phyloP scores from a whole-genome alignment of 2,797 vertebrate genomes.

The Characodon lateralis region DNA sequence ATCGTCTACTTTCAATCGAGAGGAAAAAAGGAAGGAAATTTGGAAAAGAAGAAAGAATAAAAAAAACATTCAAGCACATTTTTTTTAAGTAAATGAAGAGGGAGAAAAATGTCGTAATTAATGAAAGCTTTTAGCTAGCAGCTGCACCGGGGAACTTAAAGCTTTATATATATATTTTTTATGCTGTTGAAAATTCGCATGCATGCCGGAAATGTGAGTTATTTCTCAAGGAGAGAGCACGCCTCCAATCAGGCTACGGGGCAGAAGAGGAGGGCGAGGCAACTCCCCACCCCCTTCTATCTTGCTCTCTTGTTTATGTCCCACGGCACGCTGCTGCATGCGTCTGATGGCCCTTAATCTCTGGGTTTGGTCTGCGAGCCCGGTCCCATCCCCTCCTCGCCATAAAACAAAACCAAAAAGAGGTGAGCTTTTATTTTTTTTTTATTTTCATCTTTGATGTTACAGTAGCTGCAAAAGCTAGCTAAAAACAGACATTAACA shows the following conservation, averaged over 20 bases:
- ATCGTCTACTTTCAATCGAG: slow-evolving; percentile 41
- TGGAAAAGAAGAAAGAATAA: slow-evolving; percentile 72
- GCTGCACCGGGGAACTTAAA: slow-evolving; percentile 75
- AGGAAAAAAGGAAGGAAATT: slow-evolving; percentile 77
- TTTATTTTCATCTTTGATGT: slow-evolving; percentile 93
- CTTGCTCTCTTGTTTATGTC: slow-evolving; percentile 53
- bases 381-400: slow-evolving; percentile 57
- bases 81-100: slow-evolving; percentile 80
- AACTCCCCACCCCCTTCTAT: slow-evolving; percentile 45
- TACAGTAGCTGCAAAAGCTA: slow-evolving; percentile 85
- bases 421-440: slow-evolving; percentile 40
- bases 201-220: slow-evolving; percentile 75
- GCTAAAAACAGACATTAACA: slow-evolving; percentile 84
- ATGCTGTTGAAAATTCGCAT: slow-evolving; percentile 70
- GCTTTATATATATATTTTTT: slow-evolving; percentile 37
- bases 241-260: slow-evolving; percentile 61
- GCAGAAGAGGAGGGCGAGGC: slow-evolving; percentile 57
- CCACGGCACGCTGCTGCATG: slow-evolving; percentile 75
- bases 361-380: slow-evolving; percentile 62
- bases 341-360: slow-evolving; percentile 64
- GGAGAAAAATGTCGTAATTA: slow-evolving; percentile 80
- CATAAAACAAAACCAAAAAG: slow-evolving; percentile 61
- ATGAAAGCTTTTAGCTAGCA: slow-evolving; percentile 81
- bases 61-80: slow-evolving; percentile 78
- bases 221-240: slow-evolving; percentile 71